Percentiles rank a stretch among this genome's conserved stretches.
Conservation (phyloP, 2,888 invertebrate genomes). For the Callyntrura sp. region DNA sequence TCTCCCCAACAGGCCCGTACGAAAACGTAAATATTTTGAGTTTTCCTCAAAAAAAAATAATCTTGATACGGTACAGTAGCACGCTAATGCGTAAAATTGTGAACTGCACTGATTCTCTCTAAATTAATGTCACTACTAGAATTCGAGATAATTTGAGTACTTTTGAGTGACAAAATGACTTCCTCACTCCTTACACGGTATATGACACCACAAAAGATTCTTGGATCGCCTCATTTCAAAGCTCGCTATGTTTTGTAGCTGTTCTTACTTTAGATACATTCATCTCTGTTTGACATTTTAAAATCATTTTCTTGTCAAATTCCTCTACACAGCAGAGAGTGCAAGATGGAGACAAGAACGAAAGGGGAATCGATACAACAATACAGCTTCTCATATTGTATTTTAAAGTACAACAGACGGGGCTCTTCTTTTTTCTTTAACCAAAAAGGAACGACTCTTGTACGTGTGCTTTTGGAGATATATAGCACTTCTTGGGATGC, state of each 20-base stretch:
- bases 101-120: background rate
- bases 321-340: background rate
- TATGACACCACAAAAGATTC: no score
- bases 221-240: background rate
- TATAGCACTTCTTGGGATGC: background rate
- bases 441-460: background rate
- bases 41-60: background rate
- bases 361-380: no score
- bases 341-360: background rate
- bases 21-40: slow-evolving; percentile 18
- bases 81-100: background rate
- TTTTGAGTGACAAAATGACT: slow-evolving; percentile 15
- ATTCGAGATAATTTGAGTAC: no score
- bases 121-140: background rate
- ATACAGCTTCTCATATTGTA: background rate
- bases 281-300: slow-evolving; percentile 33
- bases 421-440: slow-evolving; percentile 3
- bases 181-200: background rate
- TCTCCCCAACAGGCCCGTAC: no score
- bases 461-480: background rate
- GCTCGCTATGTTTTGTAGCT: background rate
- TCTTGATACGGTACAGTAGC: background rate
- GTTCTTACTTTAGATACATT: background rate
- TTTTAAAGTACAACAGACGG: background rate
- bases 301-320: slow-evolving; percentile 15